Evolutionary conservation across 1,140 invertebrate genomes (phyloP).

Genomic region (Tetramorium simillimum): DNA sequence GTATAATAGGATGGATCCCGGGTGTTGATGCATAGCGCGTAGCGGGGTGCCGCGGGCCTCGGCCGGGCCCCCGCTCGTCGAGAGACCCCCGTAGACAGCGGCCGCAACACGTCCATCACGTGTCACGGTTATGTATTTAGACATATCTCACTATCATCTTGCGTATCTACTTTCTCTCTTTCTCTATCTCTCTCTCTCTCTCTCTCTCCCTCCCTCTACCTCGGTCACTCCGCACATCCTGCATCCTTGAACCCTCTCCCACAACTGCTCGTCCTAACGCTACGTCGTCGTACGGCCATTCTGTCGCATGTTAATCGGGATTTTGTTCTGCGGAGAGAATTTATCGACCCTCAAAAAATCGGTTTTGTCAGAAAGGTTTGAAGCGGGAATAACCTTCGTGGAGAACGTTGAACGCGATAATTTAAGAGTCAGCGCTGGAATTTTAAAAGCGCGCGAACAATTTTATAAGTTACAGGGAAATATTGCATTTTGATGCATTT

Average conservation of each 20-base stretch:
- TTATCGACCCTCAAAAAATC: not conserved
- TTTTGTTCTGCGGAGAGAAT: constrained; percentile 11
- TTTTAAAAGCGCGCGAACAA: not conserved
- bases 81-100: constrained; percentile 82
- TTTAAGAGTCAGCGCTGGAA: not conserved
- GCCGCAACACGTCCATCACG: constrained; percentile 83
- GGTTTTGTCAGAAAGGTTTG: not conserved
- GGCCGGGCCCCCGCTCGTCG: constrained; percentile 64
- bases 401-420: not conserved
- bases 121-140: constrained; percentile 83
- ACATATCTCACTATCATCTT: constrained; percentile 79
- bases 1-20: constrained; percentile 83
- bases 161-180: constrained; percentile 64
- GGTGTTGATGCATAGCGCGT: constrained; percentile 85
- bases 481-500: not conserved
- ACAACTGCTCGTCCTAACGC: constrained; percentile 32
- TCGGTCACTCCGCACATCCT: constrained; percentile 2
- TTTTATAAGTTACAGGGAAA: not conserved
- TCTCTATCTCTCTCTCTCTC: too few relatives aligned
- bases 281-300: not conserved
- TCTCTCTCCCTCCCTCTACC: not conserved
- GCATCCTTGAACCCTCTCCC: constrained; percentile 49
- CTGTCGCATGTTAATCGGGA: constrained; percentile 18
- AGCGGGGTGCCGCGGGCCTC: constrained; percentile 80
- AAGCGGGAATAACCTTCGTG: not conserved